Conservation (phyloP, 2,797 vertebrate species). For the Oreochromis mossambicus region DNA sequence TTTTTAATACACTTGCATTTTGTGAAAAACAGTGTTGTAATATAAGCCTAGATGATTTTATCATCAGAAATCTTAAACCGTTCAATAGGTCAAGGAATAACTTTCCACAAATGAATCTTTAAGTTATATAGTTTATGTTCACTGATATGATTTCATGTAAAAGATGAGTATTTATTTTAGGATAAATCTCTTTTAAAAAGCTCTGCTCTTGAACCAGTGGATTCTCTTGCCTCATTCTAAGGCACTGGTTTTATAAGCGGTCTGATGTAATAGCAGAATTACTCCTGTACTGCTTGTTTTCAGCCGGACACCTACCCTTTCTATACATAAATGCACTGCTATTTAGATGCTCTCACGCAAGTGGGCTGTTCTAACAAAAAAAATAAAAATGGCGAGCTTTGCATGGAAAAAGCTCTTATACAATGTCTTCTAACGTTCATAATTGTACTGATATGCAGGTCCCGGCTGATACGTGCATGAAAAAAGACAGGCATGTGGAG, state of each 20-base stretch:
- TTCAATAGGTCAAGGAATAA: background rate
- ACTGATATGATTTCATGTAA: background rate
- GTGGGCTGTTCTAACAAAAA: background rate
- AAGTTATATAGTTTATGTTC: constrained; percentile 8
- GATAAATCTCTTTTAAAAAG: constrained; percentile 10
- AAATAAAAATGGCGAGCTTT: background rate
- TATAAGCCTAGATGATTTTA: background rate
- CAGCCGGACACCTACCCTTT: background rate
- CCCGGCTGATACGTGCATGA: background rate
- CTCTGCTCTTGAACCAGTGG: constrained; percentile 6
- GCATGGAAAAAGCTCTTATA: constrained; percentile 22
- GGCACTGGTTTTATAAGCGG: constrained; percentile 10
- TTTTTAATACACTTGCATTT: background rate
- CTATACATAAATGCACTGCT: constrained; percentile 19
- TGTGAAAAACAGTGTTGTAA: background rate
- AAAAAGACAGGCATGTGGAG: background rate
- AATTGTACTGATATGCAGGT: background rate
- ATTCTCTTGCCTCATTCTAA: constrained; percentile 21
- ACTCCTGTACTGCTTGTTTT: constrained; percentile 8
- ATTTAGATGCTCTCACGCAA: constrained; percentile 21
- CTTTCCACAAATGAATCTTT: background rate
- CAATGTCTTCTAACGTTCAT: background rate
- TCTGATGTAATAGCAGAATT: constrained; percentile 40
- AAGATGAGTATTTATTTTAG: constrained; percentile 5
- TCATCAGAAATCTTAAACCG: background rate